Evolutionary conservation across 2,797 vertebrate genomes (phyloP).

Genomic region (Potorous gilbertii): DNA sequence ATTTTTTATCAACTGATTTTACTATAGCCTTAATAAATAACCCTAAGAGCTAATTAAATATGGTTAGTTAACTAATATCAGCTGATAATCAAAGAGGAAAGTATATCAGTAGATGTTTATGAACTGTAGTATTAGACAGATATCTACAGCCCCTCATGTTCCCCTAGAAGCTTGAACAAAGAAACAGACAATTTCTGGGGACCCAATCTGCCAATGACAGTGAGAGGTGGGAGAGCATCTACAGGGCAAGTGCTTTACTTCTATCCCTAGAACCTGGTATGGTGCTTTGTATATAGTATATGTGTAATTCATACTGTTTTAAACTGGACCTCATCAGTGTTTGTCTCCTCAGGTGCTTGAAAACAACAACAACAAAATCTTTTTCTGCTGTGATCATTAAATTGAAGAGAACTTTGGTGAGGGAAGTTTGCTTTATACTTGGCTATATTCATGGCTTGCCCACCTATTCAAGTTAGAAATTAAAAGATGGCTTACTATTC

Average conservation of each 20-base stretch:
- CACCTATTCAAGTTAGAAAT: constrained; percentile 3
- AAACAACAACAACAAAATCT: neutral
- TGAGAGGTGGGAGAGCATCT: neutral
- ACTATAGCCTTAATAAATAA: neutral
- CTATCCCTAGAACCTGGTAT: neutral
- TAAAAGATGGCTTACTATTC: neutral
- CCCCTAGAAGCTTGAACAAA: neutral
- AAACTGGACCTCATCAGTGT: neutral
- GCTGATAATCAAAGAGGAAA: neutral
- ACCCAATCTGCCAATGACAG: neutral
- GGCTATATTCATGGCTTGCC: neutral
- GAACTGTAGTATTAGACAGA: neutral
- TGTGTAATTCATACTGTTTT: neutral
- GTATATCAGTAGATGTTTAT: neutral
- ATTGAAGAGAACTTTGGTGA: neutral
- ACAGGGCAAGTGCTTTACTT: neutral
- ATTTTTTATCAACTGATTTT: neutral
- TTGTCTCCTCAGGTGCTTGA: neutral
- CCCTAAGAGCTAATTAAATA: neutral
- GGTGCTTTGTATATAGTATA: neutral
- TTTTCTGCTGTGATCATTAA: neutral
- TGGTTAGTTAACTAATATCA: neutral
- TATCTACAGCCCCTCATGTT: neutral
- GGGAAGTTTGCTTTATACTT: neutral
- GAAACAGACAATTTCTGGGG: neutral